Evolutionary conservation across 2,113 vertebrate genomes (phyloP).

Genomic region (Pseudopipra pipra): DNA sequence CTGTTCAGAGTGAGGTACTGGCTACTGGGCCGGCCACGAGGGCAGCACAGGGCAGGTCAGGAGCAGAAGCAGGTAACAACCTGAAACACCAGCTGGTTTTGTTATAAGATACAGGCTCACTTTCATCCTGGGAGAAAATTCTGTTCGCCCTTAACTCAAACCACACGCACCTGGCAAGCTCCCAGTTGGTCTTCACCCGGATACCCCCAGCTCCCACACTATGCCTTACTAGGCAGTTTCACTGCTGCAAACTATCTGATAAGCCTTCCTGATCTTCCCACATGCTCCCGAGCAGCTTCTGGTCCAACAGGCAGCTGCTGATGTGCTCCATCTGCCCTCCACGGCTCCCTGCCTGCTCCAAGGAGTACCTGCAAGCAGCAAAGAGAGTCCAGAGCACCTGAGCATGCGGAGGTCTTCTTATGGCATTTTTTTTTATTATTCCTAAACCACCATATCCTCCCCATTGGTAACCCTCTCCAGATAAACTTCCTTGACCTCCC

Average conservation of each 20-base stretch:
- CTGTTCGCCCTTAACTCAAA: not conserved
- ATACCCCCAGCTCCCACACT: slow-evolving; percentile 50
- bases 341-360: not conserved
- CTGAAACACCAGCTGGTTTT: slow-evolving; percentile 29
- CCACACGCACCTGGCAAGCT: slow-evolving; percentile 7
- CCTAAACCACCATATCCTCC: not conserved
- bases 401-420: not conserved
- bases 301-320: not conserved
- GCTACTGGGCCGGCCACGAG: not conserved
- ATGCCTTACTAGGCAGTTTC: slow-evolving; percentile 38
- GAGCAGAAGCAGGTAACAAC: slow-evolving; percentile 9
- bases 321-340: not conserved
- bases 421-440: not conserved
- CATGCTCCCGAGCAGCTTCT: not conserved
- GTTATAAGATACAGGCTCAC: not conserved
- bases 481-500: not conserved
- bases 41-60: not conserved
- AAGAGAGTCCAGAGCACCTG: not conserved
- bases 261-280: slow-evolving; percentile 56
- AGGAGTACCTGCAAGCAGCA: not conserved
- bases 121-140: slow-evolving; percentile 44
- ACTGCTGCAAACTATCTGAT: slow-evolving; percentile 36
- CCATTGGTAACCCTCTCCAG: fast-evolving
- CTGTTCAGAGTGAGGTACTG: not conserved
- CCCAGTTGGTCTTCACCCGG: not conserved